Evolutionary conservation across 2,888 invertebrate genomes (phyloP).

Genomic region (Eupithecia vulgata): DNA sequence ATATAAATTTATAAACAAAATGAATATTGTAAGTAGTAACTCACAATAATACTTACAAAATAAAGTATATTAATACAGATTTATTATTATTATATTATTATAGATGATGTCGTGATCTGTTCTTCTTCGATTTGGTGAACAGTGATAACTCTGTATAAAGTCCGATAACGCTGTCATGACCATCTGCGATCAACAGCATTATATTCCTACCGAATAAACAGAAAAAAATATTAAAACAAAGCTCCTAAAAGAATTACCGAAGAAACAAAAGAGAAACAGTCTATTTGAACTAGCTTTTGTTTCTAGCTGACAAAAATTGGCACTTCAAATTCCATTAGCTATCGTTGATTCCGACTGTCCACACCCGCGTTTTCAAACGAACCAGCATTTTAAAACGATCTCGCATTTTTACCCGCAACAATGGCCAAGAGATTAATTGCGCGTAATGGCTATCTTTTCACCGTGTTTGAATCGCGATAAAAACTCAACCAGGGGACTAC

Average conservation of each 20-base stretch:
- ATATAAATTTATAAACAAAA: too few relatives aligned
- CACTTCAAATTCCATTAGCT: slow-evolving; percentile 1
- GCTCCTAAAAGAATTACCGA: neutral
- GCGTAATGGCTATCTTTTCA: slow-evolving; percentile 33
- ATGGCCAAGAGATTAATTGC: slow-evolving; percentile 15
- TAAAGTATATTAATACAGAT: too few relatives aligned
- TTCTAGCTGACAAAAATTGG: neutral
- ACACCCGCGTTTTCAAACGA: neutral
- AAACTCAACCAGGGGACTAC: slow-evolving; percentile 16
- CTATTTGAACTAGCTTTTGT: neutral
- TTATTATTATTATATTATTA: too few relatives aligned
- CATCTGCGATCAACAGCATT: too few relatives aligned
- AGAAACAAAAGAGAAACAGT: neutral
- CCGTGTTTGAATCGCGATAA: slow-evolving; percentile 27
- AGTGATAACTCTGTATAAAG: too few relatives aligned
- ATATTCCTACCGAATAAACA: too few relatives aligned
- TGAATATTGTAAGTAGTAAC: too few relatives aligned
- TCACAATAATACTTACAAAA: too few relatives aligned
- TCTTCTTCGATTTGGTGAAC: too few relatives aligned
- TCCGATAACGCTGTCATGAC: too few relatives aligned
- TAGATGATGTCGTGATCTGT: too few relatives aligned
- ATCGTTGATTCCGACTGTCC: slow-evolving; percentile 8
- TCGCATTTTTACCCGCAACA: slow-evolving; percentile 9
- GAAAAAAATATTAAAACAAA: neutral
- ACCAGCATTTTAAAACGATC: neutral